Evolutionary conservation across 2,797 vertebrate genomes (phyloP).

Genomic region (Prionace glauca): DNA sequence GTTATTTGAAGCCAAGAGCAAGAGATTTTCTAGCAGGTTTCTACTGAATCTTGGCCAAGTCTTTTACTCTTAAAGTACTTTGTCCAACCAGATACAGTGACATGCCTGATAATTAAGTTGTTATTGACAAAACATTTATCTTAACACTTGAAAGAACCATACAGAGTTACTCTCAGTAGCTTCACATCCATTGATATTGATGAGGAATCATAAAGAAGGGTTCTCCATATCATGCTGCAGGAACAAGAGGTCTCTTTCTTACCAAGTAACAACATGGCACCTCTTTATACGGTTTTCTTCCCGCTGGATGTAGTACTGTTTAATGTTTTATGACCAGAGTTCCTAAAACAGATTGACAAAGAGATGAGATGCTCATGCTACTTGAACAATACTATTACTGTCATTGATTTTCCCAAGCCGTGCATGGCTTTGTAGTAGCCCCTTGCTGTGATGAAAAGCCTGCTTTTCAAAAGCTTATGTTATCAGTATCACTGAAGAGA

Average conservation of each 20-base stretch:
- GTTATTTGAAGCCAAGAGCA: neutral
- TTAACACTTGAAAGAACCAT: neutral
- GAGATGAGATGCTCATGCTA: neutral
- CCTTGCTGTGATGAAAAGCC: neutral
- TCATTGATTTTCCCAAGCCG: neutral
- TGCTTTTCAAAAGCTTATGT: neutral
- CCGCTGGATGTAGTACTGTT: neutral
- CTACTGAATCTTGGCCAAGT: neutral
- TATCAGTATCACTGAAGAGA: neutral
- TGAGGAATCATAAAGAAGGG: neutral
- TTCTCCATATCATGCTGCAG: neutral
- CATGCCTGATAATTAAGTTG: neutral
- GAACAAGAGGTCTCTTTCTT: neutral
- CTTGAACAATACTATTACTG: neutral
- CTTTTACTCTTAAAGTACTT: neutral
- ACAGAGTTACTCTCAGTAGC: neutral
- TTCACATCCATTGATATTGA: neutral
- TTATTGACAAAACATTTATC: neutral
- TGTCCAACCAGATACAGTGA: no score
- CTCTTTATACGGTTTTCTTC: neutral
- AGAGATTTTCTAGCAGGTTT: neutral
- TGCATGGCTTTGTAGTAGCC: neutral
- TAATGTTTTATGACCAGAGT: neutral
- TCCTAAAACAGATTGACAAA: neutral
- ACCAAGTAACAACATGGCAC: neutral